phyloP scores from a whole-genome alignment of 2,888 invertebrate species.

The Polymixis lichenea region DNA sequence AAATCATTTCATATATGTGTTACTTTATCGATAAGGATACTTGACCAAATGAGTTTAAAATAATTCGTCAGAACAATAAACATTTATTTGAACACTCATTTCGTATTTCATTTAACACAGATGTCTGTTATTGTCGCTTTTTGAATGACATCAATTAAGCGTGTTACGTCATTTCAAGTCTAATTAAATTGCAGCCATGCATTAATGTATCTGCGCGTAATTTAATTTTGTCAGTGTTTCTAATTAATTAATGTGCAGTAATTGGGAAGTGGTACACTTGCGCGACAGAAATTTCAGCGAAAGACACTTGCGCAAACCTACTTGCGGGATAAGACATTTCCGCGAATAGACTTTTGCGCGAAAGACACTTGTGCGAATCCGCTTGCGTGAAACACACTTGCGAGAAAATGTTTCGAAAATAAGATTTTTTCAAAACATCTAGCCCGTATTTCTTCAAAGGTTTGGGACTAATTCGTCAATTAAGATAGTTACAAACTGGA shows the following conservation, averaged over 20 bases:
- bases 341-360: too few species aligned
- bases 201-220: conserved; percentile 33
- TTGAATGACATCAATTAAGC: conserved; percentile 38
- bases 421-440: too few species aligned
- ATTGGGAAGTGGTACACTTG: too few species aligned
- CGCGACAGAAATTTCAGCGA: too few species aligned
- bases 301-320: too few species aligned
- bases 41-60: neutral
- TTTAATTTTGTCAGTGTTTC: conserved; percentile 22
- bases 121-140: conserved; percentile 10
- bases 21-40: neutral
- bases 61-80: neutral
- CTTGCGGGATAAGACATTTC: too few species aligned
- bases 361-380: too few species aligned
- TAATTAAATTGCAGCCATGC: conserved; percentile 34
- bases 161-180: conserved; percentile 1
- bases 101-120: conserved; percentile 18
- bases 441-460: too few species aligned
- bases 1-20: neutral
- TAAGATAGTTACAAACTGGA: too few species aligned
- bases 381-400: too few species aligned
- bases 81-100: neutral
- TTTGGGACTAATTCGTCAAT: too few species aligned
- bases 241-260: conserved; percentile 29
- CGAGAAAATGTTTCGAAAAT: too few species aligned